Percentiles rank a stretch among this genome's conserved stretches.
Evolutionary conservation across 2,888 invertebrate species (phyloP).

Genomic region (Erebia ligea): DNA sequence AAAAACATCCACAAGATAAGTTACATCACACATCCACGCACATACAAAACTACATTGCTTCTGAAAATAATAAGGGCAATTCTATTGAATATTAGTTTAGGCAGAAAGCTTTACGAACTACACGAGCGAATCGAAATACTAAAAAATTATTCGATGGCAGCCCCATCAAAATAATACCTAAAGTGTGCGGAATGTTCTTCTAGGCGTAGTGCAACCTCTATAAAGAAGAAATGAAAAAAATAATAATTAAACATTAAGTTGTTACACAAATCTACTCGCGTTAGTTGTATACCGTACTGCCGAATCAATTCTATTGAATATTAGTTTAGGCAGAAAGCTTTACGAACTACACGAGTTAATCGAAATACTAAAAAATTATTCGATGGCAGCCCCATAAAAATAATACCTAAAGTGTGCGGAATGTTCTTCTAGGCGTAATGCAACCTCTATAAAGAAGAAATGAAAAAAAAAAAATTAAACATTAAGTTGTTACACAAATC

Average conservation of each 20-base stretch:
- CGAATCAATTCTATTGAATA: neutral
- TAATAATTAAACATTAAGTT: slow-evolving; percentile 12
- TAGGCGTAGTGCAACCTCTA: slow-evolving; percentile 8
- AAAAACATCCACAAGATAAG: neutral
- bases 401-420: neutral
- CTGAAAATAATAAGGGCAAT: neutral
- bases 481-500: slow-evolving; percentile 20
- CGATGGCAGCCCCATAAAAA: neutral
- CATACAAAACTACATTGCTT: neutral
- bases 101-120: neutral
- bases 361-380: neutral
- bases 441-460: neutral
- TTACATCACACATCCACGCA: neutral
- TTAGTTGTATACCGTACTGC: neutral
- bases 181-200: neutral
- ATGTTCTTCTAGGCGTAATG: neutral
- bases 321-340: slow-evolving; percentile 8
- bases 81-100: slow-evolving; percentile 2
- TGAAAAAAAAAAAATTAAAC: slow-evolving; percentile 6
- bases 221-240: neutral
- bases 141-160: neutral
- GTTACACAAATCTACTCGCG: slow-evolving; percentile 22
- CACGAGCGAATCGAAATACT: neutral
- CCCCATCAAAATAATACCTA: slow-evolving; percentile 3
- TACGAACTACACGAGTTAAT: neutral